phyloP scores from a whole-genome alignment of 2,113 vertebrate species.

The Plecturocebus donacophilus region DNA sequence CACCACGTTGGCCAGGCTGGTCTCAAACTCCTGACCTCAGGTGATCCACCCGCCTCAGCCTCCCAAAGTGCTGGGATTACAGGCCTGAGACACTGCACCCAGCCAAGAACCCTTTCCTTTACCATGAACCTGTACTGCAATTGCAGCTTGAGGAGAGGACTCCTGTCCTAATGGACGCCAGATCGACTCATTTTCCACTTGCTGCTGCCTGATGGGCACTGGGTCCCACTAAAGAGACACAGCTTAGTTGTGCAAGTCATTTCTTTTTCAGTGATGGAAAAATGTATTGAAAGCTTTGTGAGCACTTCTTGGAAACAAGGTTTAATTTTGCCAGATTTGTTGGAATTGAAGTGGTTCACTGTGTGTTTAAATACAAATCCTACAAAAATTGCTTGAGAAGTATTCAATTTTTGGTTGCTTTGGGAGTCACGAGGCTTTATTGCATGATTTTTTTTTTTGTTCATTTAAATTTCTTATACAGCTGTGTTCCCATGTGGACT shows the following conservation, averaged over 20 bases:
- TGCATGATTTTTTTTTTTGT: conserved; percentile 52
- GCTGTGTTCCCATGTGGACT: conserved; percentile 63
- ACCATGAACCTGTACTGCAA: not conserved
- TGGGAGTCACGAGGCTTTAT: conserved; percentile 51
- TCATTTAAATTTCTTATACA: conserved; percentile 69
- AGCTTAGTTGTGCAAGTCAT: conserved; percentile 18
- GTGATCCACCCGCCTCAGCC: too few relatives aligned
- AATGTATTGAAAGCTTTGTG: conserved; percentile 18
- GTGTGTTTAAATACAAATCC: conserved; percentile 54
- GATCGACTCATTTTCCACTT: not conserved
- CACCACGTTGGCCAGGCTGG: too few relatives aligned
- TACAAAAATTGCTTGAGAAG: conserved; percentile 58
- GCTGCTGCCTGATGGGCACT: not conserved
- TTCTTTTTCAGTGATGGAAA: conserved; percentile 40
- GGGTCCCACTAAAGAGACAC: not conserved
- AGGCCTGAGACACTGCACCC: too few relatives aligned
- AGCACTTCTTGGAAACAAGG: conserved; percentile 57
- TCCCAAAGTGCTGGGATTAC: too few relatives aligned
- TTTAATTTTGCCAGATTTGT: conserved; percentile 64
- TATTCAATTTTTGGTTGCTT: conserved; percentile 55
- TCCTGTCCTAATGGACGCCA: not conserved
- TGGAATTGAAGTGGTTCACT: conserved; percentile 54
- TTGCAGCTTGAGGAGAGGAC: not conserved
- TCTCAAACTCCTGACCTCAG: too few relatives aligned
- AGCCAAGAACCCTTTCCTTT: not conserved